These are phyloP conservation scores for Ostrea edulis DNA, from an alignment of 1,140 invertebrate genomes.

Conservation along the genomic window DNA sequence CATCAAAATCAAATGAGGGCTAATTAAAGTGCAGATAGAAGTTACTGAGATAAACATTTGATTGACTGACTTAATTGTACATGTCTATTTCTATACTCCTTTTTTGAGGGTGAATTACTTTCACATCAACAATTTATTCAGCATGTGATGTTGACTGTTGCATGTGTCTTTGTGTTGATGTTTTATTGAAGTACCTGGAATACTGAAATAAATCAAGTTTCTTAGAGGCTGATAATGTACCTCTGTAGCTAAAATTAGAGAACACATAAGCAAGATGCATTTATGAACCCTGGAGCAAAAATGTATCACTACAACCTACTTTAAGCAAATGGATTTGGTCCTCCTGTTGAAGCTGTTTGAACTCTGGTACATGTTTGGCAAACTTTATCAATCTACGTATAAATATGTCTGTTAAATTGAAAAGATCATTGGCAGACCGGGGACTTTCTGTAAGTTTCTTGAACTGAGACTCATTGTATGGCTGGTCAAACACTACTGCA, in stretches of 20 bases:
- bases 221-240: no score
- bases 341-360: conserved; percentile 69
- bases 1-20: not conserved
- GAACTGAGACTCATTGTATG: conserved; percentile 66
- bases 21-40: not conserved
- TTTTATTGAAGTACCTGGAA: no score
- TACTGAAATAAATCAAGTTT: no score
- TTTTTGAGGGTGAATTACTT: not conserved
- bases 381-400: conserved; percentile 86
- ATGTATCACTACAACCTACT: conserved; percentile 56
- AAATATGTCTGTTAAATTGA: conserved; percentile 89
- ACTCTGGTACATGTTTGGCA: conserved; percentile 75
- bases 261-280: no score
- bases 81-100: not conserved
- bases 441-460: conserved; percentile 66
- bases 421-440: conserved; percentile 70
- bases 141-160: no score
- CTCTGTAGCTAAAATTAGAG: no score
- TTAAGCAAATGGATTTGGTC: conserved; percentile 75
- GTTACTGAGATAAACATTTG: not conserved
- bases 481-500: conserved; percentile 67
- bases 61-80: not conserved
- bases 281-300: no score
- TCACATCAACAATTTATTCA: no score
- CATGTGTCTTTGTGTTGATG: no score